These are phyloP conservation scores for Neopelma chrysocephalum DNA, from an alignment of 2,797 vertebrate species.

Conservation along the genomic window DNA sequence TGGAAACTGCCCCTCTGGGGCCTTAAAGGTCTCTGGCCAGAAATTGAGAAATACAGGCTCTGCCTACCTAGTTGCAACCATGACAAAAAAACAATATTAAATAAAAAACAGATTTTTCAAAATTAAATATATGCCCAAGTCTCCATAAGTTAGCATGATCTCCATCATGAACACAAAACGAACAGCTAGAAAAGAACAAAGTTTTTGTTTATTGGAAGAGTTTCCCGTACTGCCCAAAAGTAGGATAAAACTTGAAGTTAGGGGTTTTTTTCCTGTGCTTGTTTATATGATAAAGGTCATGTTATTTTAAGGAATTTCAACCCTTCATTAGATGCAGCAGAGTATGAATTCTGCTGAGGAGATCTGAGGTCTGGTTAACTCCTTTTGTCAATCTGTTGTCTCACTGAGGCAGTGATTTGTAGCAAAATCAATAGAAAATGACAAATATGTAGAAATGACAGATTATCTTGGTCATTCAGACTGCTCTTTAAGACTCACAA, in stretches of 20 bases:
- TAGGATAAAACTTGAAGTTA: background rate
- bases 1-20: background rate
- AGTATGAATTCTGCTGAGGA: background rate
- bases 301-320: constrained; percentile 22
- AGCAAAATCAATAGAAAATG: background rate
- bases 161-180: background rate
- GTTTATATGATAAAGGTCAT: constrained; percentile 1
- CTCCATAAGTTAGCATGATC: background rate
- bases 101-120: background rate
- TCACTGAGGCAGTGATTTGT: background rate
- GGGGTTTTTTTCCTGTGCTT: background rate
- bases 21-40: background rate
- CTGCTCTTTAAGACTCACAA: background rate
- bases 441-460: background rate
- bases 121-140: background rate
- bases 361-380: background rate
- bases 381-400: background rate
- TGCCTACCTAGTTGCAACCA: background rate
- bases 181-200: background rate
- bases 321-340: background rate
- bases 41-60: background rate
- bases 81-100: background rate
- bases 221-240: background rate
- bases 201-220: background rate
- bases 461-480: background rate